phyloP scores from a whole-genome alignment of 2,113 vertebrate species.

The Antechinus stuartii region DNA sequence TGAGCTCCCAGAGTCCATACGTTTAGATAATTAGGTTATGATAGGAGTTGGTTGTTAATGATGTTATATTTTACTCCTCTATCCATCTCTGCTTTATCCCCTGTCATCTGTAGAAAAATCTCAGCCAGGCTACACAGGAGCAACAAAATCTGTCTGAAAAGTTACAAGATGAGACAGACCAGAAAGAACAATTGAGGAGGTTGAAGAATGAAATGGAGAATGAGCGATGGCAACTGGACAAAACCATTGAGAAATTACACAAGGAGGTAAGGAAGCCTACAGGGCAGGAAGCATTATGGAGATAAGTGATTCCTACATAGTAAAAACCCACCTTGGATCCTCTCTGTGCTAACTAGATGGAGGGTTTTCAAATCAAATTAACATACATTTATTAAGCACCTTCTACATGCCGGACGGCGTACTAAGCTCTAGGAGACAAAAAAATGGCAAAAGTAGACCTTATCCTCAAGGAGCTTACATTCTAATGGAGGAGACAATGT shows the following conservation, averaged over 20 bases:
- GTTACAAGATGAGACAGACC: constrained; percentile 89
- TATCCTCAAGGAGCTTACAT: neutral
- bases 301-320: neutral
- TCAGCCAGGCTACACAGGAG: constrained; percentile 86
- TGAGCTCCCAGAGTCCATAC: neutral
- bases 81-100: neutral
- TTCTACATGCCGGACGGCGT: neutral
- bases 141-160: constrained; percentile 88
- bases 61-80: neutral
- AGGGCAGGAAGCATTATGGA: neutral
- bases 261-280: constrained; percentile 87
- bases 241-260: constrained; percentile 94
- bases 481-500: neutral
- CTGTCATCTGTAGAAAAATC: constrained; percentile 85
- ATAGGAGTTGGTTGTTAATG: neutral
- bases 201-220: constrained; percentile 93
- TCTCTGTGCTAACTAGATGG: neutral
- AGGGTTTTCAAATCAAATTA: neutral
- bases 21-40: neutral
- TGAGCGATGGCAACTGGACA: constrained; percentile 90
- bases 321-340: neutral
- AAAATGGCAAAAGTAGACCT: neutral
- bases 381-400: neutral
- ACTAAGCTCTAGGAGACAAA: neutral
- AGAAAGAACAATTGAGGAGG: constrained; percentile 93